These are phyloP conservation scores for Andrena praecox DNA, from an alignment of 2,888 invertebrate species.

Conservation along the genomic window DNA sequence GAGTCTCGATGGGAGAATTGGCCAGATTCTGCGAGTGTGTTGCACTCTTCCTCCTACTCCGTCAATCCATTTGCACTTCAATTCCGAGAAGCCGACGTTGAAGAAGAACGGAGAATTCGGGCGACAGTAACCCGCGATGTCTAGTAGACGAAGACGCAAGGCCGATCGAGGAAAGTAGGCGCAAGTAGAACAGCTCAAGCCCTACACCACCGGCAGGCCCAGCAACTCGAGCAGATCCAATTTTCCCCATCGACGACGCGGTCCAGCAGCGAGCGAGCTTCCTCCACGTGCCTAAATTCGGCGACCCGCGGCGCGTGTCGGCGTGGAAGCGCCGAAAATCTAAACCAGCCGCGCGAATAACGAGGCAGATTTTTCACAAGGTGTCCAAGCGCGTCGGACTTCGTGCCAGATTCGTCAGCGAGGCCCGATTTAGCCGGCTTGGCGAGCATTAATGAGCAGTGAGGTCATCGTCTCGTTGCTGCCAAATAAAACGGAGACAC, in stretches of 20 bases:
- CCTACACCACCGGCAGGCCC: too few species aligned
- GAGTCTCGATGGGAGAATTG: neutral
- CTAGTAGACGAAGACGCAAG: too few species aligned
- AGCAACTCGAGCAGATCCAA: neutral
- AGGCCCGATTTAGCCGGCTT: conserved; percentile 56
- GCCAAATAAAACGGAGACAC: conserved; percentile 64
- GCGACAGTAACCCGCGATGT: too few species aligned
- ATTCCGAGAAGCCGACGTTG: neutral
- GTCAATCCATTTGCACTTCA: neutral
- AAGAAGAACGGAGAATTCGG: neutral
- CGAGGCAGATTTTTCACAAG: conserved; percentile 50
- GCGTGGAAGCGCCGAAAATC: conserved; percentile 13
- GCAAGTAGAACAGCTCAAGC: too few species aligned
- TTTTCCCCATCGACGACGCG: neutral
- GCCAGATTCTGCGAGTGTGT: neutral
- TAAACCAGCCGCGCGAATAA: conserved; percentile 18
- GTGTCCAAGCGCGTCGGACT: conserved; percentile 51
- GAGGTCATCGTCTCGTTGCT: conserved; percentile 67
- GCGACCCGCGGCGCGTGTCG: neutral
- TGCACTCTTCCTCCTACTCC: neutral
- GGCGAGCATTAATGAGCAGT: conserved; percentile 63
- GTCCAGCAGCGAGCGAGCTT: neutral
- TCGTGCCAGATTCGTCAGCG: conserved; percentile 69
- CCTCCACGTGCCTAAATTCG: conserved; percentile 10
- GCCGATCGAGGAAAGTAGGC: too few species aligned